A percentile compares a stretch with the other conserved stretches of the same genome.
phyloP scores from a whole-genome alignment of 2,797 vertebrate species.

The Decapterus maruadsi region DNA sequence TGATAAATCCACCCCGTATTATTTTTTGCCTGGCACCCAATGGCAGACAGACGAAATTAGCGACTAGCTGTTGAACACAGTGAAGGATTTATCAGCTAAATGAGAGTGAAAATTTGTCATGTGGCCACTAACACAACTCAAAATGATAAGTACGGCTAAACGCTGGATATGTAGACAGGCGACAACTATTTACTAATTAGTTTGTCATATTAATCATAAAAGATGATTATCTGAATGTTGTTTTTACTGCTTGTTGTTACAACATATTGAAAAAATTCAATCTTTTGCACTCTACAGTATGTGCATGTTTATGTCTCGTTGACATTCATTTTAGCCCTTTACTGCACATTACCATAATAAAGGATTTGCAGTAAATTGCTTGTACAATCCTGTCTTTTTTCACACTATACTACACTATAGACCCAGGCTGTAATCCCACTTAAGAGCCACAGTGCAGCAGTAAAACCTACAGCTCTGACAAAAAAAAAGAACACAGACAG shows the following conservation, averaged over 20 bases:
- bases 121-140: not conserved
- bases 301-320: too few species aligned
- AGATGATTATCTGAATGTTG: too few species aligned
- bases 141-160: too few species aligned
- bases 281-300: too few species aligned
- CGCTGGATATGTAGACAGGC: too few species aligned
- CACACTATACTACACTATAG: not conserved
- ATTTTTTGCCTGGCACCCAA: not conserved
- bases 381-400: not conserved
- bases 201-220: too few species aligned
- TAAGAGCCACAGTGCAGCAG: not conserved
- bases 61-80: not conserved
- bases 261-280: too few species aligned
- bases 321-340: too few species aligned
- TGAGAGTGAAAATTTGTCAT: not conserved
- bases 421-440: not conserved
- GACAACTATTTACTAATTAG: too few species aligned
- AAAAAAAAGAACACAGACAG: not conserved
- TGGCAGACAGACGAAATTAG: not conserved
- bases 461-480: not conserved
- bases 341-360: too few species aligned
- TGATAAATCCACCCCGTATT: not conserved
- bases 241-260: too few species aligned
- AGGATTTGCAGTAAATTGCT: not conserved
- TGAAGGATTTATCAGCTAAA: not conserved